Percentiles rank a stretch among this genome's conserved stretches.
phyloP scores from a whole-genome alignment of 2,797 vertebrate species.

The Pipistrellus kuhlii region DNA sequence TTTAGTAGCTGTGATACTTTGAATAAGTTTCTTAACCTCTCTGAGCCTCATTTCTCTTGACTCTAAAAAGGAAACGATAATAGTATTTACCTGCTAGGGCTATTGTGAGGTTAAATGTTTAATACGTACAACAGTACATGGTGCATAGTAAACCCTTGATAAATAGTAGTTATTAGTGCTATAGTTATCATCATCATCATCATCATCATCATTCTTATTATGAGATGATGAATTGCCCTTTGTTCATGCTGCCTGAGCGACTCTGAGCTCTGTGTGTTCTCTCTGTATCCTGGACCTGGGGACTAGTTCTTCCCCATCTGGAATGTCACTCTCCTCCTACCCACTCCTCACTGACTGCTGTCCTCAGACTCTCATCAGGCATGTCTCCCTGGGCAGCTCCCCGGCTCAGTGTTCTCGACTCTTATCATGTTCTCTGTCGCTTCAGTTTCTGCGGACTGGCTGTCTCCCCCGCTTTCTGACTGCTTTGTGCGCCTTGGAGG shows the following conservation, averaged over 20 bases:
- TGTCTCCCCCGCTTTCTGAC: background rate
- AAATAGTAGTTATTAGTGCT: background rate
- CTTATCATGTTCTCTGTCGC: background rate
- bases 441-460: background rate
- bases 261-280: background rate
- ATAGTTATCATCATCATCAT: background rate
- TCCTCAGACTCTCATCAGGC: background rate
- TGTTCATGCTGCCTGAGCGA: background rate
- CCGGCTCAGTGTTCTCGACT: background rate
- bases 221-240: background rate
- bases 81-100: background rate
- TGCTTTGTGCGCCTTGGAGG: background rate
- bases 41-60: constrained; percentile 11
- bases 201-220: background rate
- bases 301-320: background rate
- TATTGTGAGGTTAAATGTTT: background rate
- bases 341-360: background rate
- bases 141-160: background rate
- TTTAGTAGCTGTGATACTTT: background rate
- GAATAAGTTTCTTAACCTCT: constrained; percentile 18
- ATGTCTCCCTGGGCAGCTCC: background rate
- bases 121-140: background rate
- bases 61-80: background rate
- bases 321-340: background rate
- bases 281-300: background rate